Conservation (phyloP, 1,140 invertebrate species). For the Drosophila sproati region DNA sequence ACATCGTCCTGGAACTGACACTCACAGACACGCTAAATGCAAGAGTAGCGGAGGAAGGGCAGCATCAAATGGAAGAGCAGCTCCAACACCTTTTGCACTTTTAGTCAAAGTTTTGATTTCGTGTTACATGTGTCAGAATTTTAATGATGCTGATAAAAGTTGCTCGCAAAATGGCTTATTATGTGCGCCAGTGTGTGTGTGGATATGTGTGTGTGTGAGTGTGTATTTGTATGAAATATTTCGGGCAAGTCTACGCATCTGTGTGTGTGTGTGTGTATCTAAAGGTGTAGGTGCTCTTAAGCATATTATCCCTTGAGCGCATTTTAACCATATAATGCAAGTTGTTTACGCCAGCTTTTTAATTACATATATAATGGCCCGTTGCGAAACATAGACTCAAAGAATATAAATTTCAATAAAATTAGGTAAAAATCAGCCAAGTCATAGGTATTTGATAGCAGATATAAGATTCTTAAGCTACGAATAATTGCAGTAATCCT, state of each 20-base stretch:
- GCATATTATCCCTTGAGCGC: slow-evolving; percentile 71
- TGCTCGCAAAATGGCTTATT: slow-evolving; percentile 77
- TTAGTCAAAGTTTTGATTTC: slow-evolving; percentile 83
- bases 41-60: not conserved
- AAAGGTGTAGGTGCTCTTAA: slow-evolving; percentile 26
- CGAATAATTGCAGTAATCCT: too few relatives aligned
- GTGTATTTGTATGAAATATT: slow-evolving; percentile 24
- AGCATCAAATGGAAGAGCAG: not conserved
- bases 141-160: slow-evolving; percentile 83
- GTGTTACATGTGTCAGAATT: slow-evolving; percentile 83
- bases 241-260: slow-evolving; percentile 16
- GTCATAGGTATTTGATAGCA: too few relatives aligned
- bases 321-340: slow-evolving; percentile 40
- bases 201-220: not conserved
- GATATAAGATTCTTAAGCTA: too few relatives aligned
- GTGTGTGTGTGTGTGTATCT: slow-evolving; percentile 5
- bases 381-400: not conserved
- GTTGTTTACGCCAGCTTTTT: slow-evolving; percentile 55
- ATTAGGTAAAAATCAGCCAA: too few relatives aligned
- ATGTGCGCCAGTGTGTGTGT: slow-evolving; percentile 55
- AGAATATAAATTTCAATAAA: too few relatives aligned
- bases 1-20: slow-evolving; percentile 33
- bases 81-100: slow-evolving; percentile 77
- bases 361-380: slow-evolving; percentile 53
- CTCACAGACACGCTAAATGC: slow-evolving; percentile 9